Evolutionary conservation across 2,797 vertebrate species (phyloP).

Genomic region (Australoheros facetus): DNA sequence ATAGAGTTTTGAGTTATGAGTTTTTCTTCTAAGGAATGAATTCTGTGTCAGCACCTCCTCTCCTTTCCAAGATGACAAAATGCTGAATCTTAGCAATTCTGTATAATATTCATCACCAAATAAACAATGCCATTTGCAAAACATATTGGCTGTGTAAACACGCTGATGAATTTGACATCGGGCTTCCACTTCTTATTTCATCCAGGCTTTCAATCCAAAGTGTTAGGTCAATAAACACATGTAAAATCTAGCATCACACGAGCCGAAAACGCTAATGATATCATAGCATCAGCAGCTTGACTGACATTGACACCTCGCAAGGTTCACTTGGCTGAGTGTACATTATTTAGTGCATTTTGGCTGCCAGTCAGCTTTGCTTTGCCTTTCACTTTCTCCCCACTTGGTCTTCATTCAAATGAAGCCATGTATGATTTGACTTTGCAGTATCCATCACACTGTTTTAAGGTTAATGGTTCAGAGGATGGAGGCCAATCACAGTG

Average conservation of each 20-base stretch:
- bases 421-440: slow-evolving; percentile 32
- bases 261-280: slow-evolving; percentile 11
- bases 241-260: slow-evolving; percentile 8
- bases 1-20: neutral
- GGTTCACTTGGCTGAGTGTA: slow-evolving; percentile 10
- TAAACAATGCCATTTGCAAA: neutral
- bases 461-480: slow-evolving; percentile 59
- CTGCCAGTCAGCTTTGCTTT: neutral
- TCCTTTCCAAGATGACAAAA: neutral
- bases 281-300: slow-evolving; percentile 3
- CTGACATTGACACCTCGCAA: neutral
- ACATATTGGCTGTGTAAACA: neutral
- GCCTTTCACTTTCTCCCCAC: neutral
- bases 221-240: slow-evolving; percentile 10
- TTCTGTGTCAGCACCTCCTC: neutral
- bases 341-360: slow-evolving; percentile 33
- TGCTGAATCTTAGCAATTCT: neutral
- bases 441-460: slow-evolving; percentile 43
- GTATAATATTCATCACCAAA: neutral
- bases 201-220: neutral
- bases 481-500: slow-evolving; percentile 34
- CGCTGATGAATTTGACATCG: neutral
- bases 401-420: slow-evolving; percentile 27
- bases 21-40: neutral
- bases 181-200: neutral